Evolutionary conservation across 2,113 vertebrate species (phyloP), one percentile per base, ranked within the genome.

Genomic region (Leptodactylus fuscus): DNA sequence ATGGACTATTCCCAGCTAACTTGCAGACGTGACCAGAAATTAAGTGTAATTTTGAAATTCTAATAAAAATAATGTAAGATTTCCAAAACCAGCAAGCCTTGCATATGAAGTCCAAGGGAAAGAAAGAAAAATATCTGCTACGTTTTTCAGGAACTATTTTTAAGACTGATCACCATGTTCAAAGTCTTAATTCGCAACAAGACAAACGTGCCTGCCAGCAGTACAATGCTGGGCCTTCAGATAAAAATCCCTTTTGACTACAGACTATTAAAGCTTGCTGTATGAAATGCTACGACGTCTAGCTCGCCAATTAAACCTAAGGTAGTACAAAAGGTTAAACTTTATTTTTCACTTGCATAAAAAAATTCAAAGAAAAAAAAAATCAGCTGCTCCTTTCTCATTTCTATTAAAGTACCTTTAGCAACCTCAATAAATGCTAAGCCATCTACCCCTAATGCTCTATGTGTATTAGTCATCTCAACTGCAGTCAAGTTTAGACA

Each of bases 321-420:
- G 32, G 81, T 71, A 82, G 81, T 41, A 82, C 81, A 82, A 71
- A 82, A 82, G 67, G 67, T 82, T 81, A 81, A 38, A 67, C 5
- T 55, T n/a, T n/a, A 53, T 34, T 32, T 22, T 69, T 69, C 15
- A 16, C 20, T 69, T 81, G 15, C 58, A 32, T 13, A 60, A 12
- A 16, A 51, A 51, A 51, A 51, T 15, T 1, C 49, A 16, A 38
- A 51, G 41, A 44, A 44, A 5, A 44, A 44, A 44, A 9, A 44
- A 44, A n/a, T n/a, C 41, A 44, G 41, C 41, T 44, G 41, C 41
- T 44, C 41, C 41, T 44, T 4, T 44, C 41, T 9, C 41, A 5
- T 36, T 27, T 38, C 32, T 79, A 36, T 53, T 79, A 79, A 79
- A 60, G 41, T 79, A 38, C 12, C 32, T 58, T 20, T 2, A 53